Evolutionary conservation across 2,797 vertebrate species (phyloP).

Genomic region (Eleutherodactylus coqui): DNA sequence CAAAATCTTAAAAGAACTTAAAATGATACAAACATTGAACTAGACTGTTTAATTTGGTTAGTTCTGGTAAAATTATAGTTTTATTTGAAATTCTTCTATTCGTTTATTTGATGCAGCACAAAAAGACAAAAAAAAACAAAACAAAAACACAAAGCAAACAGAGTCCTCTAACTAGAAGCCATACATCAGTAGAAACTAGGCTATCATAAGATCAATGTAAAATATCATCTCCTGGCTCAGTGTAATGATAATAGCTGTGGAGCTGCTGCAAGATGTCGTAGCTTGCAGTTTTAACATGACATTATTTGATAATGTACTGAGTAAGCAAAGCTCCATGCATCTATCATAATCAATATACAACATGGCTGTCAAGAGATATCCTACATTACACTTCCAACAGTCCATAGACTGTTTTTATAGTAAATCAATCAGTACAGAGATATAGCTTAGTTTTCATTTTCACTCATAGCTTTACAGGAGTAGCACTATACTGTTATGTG

Average conservation of each 20-base stretch:
- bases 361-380: not conserved
- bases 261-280: not conserved
- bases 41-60: not conserved
- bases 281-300: not conserved
- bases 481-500: too few relatives aligned
- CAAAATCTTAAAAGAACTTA: not conserved
- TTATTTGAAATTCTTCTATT: not conserved
- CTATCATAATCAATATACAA: not conserved
- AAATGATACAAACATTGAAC: not conserved
- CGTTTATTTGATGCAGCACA: not conserved
- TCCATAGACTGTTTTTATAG: not conserved
- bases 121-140: not conserved
- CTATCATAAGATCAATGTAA: not conserved
- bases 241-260: not conserved
- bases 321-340: not conserved
- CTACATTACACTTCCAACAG: not conserved
- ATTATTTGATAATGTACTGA: not conserved
- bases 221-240: not conserved
- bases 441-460: too few relatives aligned
- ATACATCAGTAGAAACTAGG: not conserved
- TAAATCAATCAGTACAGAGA: too few relatives aligned
- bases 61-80: not conserved
- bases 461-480: too few relatives aligned
- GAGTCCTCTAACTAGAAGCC: too few relatives aligned
- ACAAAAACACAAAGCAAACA: not conserved